Percentiles rank a stretch among this genome's conserved stretches.
These are phyloP conservation scores for Altica lythri DNA, from an alignment of 2,888 invertebrate genomes.

Conservation along the genomic window DNA sequence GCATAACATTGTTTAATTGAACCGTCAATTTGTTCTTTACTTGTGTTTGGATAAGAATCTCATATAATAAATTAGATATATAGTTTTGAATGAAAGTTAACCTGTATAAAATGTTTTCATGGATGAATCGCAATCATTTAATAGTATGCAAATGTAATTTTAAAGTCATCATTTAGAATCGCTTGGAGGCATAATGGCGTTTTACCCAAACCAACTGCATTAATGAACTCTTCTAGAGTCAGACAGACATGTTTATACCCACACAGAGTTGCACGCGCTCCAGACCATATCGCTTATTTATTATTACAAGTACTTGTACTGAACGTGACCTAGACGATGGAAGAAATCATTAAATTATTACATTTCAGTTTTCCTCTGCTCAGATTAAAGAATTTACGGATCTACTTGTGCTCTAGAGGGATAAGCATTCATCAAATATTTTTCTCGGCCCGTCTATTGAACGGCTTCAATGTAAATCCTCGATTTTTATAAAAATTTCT, in stretches of 20 bases:
- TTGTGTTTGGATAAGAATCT: too few species aligned
- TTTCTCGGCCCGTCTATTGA: constrained; percentile 25
- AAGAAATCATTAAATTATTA: constrained; percentile 54
- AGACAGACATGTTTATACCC: constrained; percentile 57
- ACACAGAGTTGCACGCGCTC: constrained; percentile 57
- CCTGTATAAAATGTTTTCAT: constrained; percentile 25
- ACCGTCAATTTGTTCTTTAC: too few species aligned
- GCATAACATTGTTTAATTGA: too few species aligned
- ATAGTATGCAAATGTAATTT: constrained; percentile 56
- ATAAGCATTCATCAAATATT: constrained; percentile 35
- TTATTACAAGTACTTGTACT: constrained; percentile 55
- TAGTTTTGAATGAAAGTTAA: constrained; percentile 24
- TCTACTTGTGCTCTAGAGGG: constrained; percentile 32
- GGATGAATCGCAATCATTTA: constrained; percentile 36
- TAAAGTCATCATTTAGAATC: constrained; percentile 56
- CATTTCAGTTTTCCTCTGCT: constrained; percentile 44
- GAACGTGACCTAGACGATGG: constrained; percentile 57
- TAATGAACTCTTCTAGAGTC: constrained; percentile 58
- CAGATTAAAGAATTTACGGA: constrained; percentile 39
- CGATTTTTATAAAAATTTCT: constrained; percentile 20
- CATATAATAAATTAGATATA: too few species aligned
- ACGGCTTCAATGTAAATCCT: constrained; percentile 7
- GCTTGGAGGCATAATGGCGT: constrained; percentile 55
- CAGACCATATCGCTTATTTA: constrained; percentile 58
- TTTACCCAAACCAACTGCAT: constrained; percentile 57